Conservation (phyloP, 2,888 invertebrate genomes). For the Phalera bucephala region DNA sequence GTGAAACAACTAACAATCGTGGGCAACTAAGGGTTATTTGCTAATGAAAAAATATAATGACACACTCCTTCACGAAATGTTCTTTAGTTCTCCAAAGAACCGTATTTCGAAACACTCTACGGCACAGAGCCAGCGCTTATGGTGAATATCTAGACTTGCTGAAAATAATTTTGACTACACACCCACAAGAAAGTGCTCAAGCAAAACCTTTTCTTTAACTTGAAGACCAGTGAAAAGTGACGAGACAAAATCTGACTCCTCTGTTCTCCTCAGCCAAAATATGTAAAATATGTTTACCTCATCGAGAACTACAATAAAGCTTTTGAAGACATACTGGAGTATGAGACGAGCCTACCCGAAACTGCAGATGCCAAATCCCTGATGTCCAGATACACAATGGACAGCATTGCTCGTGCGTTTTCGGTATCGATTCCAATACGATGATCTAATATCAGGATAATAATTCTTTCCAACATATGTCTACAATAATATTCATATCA, state of each 20-base stretch:
- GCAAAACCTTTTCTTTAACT: constrained; percentile 7
- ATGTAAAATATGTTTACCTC: constrained; percentile 29
- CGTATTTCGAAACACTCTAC: no score
- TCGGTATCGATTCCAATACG: constrained; percentile 9
- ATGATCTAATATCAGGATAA: no score
- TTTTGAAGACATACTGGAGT: constrained; percentile 1
- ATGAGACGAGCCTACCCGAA: constrained; percentile 2
- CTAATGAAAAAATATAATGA: no score
- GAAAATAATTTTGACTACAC: no score
- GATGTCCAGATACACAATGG: constrained; percentile 2
- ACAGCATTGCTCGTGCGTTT: no score
- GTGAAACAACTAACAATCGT: no score
- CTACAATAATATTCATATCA: constrained; percentile 26
- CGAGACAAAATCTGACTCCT: constrained; percentile 28
- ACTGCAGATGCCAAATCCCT: no score
- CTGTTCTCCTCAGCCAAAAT: constrained; percentile 24
- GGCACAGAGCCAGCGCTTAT: no score
- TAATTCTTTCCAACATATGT: constrained; percentile 35
- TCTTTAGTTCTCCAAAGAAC: no score
- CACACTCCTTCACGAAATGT: no score
- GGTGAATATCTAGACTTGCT: no score
- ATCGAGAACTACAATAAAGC: constrained; percentile 22
- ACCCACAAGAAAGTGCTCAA: constrained; percentile 7
- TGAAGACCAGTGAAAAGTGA: constrained; percentile 23
- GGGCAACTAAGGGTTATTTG: no score